Base-by-base conservation (phyloP, 2,797 vertebrate species). In the Pipistrellus kuhlii region DNA sequence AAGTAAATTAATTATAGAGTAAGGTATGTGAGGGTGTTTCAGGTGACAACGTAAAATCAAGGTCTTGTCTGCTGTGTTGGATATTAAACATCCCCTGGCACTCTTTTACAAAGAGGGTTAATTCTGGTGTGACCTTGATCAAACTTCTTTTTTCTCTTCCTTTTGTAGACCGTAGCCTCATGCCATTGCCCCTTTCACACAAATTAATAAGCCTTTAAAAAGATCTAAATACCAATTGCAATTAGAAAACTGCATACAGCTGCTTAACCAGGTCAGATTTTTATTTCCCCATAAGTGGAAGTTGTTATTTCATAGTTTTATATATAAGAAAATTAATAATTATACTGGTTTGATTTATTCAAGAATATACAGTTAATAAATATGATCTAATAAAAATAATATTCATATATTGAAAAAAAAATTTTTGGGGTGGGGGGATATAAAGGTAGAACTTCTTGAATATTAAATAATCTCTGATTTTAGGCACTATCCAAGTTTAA, bases 1-100 rank as follows among this genome's bases (percentile, higher is more conserved):
- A 92, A 72, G 90, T 93, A 92, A 95, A 94, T 95, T 96, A 96
- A 97, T 96, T 94, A 88, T 13, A 25, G 76, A 90, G 55, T 17
- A 9, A 44, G 90, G n/a, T 51, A 32, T 84, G 80, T 87, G 88
- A 95, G 85, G 83, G 80, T 88, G 89, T 91, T 93, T 64, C 72
- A 90, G 91, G 94, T 96, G 91, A 94, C 59, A 82, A 38, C 1
- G 1, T 92, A 78, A 94, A 93, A 62, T 53, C 80, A 92, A 92
- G 41, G 62, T 88, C 93, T 77, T 38, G 51, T 91, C 88, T 90
- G 69, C 80, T 20, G 51, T 69, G 32, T 77, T 77, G 82, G 82
- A 35, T 90, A 66, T 88, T 95, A 89, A 94, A 30, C 53, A 62
- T 90, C 78, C 75, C 88, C 57, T 44, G 85, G 20, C 23, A 71